Conservation (phyloP, 1,140 invertebrate species). For the Leptopilina boulardi region DNA sequence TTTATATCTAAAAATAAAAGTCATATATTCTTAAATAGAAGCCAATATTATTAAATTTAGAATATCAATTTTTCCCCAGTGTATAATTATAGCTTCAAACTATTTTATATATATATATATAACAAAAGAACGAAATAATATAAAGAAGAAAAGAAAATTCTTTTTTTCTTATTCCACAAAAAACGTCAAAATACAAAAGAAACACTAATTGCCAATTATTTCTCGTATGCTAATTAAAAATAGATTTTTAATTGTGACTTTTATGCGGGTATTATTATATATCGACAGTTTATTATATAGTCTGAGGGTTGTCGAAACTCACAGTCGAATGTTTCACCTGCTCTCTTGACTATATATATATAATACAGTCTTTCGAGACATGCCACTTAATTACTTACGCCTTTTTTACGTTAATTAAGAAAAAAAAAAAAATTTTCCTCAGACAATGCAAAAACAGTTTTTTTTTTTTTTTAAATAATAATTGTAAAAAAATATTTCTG, state of each 20-base stretch:
- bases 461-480: too few relatives aligned
- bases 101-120: too few relatives aligned
- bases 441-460: neutral
- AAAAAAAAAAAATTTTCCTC: neutral
- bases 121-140: too few relatives aligned
- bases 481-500: too few relatives aligned
- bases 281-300: slow-evolving; percentile 30
- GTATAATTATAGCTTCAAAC: too few relatives aligned
- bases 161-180: neutral
- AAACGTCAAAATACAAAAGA: neutral
- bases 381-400: slow-evolving; percentile 25
- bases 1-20: too few relatives aligned
- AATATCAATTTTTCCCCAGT: too few relatives aligned
- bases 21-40: too few relatives aligned
- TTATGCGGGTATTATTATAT: slow-evolving; percentile 20
- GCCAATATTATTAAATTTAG: too few relatives aligned
- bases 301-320: slow-evolving; percentile 17
- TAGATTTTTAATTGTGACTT: slow-evolving; percentile 24
- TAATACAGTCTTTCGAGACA: slow-evolving; percentile 4
- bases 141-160: neutral
- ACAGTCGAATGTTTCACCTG: slow-evolving; percentile 23
- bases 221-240: neutral
- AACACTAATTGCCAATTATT: neutral
- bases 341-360: neutral
- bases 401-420: slow-evolving; percentile 20